Percentiles rank a stretch among this genome's conserved stretches.
Evolutionary conservation across 2,888 invertebrate genomes (phyloP).

Genomic region (Euplagia quadripunctaria): DNA sequence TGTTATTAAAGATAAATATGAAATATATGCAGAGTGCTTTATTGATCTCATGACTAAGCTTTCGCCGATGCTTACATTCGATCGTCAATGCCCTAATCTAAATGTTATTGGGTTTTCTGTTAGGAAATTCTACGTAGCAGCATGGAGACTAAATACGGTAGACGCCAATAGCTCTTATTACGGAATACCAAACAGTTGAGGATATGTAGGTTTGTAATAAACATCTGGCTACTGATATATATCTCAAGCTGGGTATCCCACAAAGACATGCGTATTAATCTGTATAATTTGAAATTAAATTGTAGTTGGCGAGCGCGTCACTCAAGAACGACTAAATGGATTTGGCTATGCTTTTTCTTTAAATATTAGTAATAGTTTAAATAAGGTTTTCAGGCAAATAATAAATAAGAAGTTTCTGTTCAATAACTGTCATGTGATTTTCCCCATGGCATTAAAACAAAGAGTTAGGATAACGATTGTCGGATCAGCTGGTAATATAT

Average conservation of each 20-base stretch:
- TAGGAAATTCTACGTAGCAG: neutral
- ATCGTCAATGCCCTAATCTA: neutral
- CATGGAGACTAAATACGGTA: neutral
- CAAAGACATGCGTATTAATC: neutral
- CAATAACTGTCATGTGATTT: neutral
- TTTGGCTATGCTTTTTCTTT: neutral
- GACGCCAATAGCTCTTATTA: neutral
- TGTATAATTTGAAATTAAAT: neutral
- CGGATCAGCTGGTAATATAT: neutral
- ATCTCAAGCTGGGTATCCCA: neutral
- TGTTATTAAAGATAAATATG: neutral
- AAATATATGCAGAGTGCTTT: neutral
- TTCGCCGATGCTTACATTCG: neutral
- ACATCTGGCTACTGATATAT: neutral
- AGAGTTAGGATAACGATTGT: neutral
- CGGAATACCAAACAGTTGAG: neutral
- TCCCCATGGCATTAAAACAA: neutral
- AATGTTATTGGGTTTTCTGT: neutral
- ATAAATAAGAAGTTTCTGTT: neutral
- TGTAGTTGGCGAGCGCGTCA: neutral
- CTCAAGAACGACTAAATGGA: neutral
- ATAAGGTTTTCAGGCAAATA: neutral
- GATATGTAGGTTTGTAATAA: neutral
- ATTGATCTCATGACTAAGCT: too few species aligned
- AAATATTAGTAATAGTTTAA: neutral